Evolutionary conservation across 2,888 invertebrate species (phyloP).

Genomic region (Sesamia inferens): DNA sequence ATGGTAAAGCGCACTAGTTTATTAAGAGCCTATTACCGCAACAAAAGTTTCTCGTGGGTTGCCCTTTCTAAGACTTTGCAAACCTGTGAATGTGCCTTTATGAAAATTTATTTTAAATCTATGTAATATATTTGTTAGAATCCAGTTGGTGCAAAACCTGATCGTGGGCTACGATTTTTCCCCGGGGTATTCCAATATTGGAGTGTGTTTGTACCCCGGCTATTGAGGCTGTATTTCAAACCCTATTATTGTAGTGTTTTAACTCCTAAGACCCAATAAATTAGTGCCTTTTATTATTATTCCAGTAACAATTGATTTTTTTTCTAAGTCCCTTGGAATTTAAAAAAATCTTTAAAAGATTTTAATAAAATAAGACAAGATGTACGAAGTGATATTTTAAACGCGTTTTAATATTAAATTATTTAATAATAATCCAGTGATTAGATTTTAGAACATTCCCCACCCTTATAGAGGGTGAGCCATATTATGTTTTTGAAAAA

Average conservation of each 20-base stretch:
- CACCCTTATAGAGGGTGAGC: slow-evolving; percentile 18
- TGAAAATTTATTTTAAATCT: not conserved
- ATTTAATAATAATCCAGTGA: slow-evolving; percentile 7
- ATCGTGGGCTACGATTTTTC: too few species aligned
- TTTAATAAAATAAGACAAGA: not conserved
- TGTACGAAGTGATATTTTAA: slow-evolving; percentile 14
- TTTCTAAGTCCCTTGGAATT: not conserved
- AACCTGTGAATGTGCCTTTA: slow-evolving; percentile 1
- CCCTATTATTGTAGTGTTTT: not conserved
- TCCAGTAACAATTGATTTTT: not conserved
- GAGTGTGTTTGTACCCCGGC: not conserved
- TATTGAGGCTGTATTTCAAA: not conserved
- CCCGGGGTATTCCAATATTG: too few species aligned
- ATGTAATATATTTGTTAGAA: not conserved
- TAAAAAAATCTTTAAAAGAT: not conserved
- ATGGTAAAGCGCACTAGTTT: too few species aligned
- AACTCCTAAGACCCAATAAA: not conserved
- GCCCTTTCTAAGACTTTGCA: too few species aligned
- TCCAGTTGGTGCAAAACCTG: not conserved
- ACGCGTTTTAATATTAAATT: not conserved
- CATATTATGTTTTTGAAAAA: not conserved
- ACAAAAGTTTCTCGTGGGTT: too few species aligned
- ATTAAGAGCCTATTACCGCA: too few species aligned
- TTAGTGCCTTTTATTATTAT: slow-evolving; percentile 3
- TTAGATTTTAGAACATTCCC: slow-evolving; percentile 27